These are phyloP conservation scores for Progne subis DNA, from an alignment of 2,113 vertebrate genomes.

Conservation along the genomic window DNA sequence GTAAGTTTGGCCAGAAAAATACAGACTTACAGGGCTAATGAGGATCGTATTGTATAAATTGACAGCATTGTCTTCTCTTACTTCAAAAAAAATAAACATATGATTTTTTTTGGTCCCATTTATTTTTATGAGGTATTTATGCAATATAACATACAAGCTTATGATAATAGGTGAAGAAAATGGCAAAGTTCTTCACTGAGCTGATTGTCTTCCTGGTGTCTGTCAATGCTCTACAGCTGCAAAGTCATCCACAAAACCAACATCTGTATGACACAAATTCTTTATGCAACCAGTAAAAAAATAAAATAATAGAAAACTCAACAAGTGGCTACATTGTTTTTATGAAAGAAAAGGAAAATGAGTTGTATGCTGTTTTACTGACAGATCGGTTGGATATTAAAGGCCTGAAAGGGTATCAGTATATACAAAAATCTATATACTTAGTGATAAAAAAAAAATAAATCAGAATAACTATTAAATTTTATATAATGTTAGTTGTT, in stretches of 20 bases:
- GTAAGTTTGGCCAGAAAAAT: slow-evolving; percentile 19
- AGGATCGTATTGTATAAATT: slow-evolving; percentile 6
- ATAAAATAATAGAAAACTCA: background rate
- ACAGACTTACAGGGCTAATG: slow-evolving; percentile 29
- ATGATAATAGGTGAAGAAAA: background rate
- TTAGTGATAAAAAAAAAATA: background rate
- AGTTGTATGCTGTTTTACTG: background rate
- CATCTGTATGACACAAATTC: background rate
- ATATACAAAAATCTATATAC: fast-evolving
- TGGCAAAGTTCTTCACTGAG: background rate
- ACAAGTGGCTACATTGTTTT: background rate
- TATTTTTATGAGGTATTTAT: background rate
- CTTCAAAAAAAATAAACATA: slow-evolving; percentile 28
- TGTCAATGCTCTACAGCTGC: background rate
- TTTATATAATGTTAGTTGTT: background rate
- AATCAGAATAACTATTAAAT: background rate
- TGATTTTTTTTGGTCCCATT: background rate
- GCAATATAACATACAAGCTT: background rate
- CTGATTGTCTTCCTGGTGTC: background rate
- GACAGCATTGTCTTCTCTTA: slow-evolving; percentile 6
- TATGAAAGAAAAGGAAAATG: background rate
- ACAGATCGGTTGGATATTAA: background rate
- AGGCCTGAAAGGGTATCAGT: background rate
- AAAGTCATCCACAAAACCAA: background rate
- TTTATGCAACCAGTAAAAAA: background rate